Evolutionary conservation across 2,888 invertebrate genomes (phyloP), one percentile per base, ranked within the genome.

Genomic region (Aleiodes testaceus): DNA sequence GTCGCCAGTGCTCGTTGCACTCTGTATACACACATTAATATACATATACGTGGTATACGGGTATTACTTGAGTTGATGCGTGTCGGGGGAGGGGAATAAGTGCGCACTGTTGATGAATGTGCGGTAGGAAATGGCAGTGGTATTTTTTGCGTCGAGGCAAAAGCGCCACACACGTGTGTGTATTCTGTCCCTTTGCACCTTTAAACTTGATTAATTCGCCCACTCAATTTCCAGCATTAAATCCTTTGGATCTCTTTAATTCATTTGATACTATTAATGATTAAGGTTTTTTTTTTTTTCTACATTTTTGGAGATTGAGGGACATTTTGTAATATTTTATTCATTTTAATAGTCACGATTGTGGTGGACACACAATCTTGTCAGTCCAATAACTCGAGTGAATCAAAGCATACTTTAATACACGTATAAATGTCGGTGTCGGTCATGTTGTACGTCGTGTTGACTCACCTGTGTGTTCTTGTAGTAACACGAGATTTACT

Each of bases 401-500:
- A 76, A 76, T 78, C 76, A 75, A 80, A 75, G 50, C 69, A 70
- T 36, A 71, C 45, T 69, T 50, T 42, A 55, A 44, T 59, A 36
- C 12, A 14, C 11, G 26, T 47, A 26, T 26, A 45, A 53, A 53
- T 61, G 45, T 63, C 22, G 44, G 22, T 63, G 45, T 61, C 36
- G 42, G n/a, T 55, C 26, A 12, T 59, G 36, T 14, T 59, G 59
- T 42, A 36, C 26, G 42, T 36, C 9, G 14, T 45, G 45, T 26
- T 68, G 76, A 75, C 72, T 80, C 80, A 81, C 82, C 81, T 80
- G 79, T 78, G 74, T 78, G 71, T 74, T 76, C 76, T 65, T 74
- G 72, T 70, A 76, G 84, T 84, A 84, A 84, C 76, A 73, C 76
- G 83, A 84, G 83, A 82, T 80, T 78, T 77, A 78, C 78, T 79